phyloP scores from a whole-genome alignment of 2,797 vertebrate genomes.

The Fistularia commersonii region DNA sequence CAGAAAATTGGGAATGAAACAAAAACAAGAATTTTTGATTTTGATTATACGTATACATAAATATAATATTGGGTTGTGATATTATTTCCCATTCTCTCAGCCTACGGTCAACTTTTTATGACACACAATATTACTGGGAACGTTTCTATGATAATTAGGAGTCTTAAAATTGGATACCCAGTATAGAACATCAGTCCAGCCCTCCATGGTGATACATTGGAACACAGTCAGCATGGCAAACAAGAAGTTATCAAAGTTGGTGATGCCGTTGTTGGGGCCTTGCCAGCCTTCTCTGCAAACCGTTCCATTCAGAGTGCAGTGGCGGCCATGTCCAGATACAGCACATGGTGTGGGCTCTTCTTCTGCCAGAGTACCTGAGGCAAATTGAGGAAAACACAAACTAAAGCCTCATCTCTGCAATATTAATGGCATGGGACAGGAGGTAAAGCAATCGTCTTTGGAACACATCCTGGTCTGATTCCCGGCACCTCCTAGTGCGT shows the following conservation, averaged over 20 bases:
- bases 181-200: conserved; percentile 98
- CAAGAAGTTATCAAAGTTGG: conserved; percentile 97
- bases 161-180: conserved; percentile 79
- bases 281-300: conserved; percentile 91
- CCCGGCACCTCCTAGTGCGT: too few species aligned
- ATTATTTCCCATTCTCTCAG: too few species aligned
- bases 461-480: too few species aligned
- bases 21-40: too few species aligned
- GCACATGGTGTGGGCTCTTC: conserved; percentile 93
- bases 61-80: too few species aligned
- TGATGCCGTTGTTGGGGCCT: conserved; percentile 96
- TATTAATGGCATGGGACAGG: too few species aligned
- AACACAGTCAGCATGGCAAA: conserved; percentile 99
- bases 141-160: neutral
- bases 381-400: neutral
- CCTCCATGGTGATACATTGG: conserved; percentile 99
- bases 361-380: conserved; percentile 83
- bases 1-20: too few species aligned
- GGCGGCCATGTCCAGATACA: conserved; percentile 90
- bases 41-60: too few species aligned
- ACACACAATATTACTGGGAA: neutral
- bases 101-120: neutral
- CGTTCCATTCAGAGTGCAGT: conserved; percentile 85
- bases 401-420: too few species aligned
- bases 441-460: too few species aligned